phyloP scores from a whole-genome alignment of 2,797 vertebrate genomes.

The Helarctos malayanus region DNA sequence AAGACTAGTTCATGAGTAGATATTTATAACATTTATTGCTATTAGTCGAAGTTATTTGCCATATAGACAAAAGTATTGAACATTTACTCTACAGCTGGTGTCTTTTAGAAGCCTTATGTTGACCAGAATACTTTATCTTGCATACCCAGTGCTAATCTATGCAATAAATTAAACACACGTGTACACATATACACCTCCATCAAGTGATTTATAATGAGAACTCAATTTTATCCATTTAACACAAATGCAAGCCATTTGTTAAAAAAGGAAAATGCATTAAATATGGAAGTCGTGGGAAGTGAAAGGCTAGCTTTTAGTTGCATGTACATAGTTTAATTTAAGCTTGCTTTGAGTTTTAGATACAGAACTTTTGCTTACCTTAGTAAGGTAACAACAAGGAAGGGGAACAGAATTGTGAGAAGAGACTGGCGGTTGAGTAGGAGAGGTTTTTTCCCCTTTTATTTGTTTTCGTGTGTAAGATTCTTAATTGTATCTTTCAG shows the following conservation, averaged over 20 bases:
- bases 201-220: conserved; percentile 43
- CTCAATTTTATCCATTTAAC: neutral
- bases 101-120: neutral
- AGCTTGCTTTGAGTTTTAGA: conserved; percentile 19
- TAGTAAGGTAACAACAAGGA: neutral
- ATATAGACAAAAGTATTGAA: neutral
- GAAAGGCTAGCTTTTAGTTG: neutral
- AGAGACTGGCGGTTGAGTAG: neutral
- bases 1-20: neutral
- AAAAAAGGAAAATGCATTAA: neutral
- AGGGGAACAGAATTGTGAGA: neutral
- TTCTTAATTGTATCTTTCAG: conserved; percentile 22
- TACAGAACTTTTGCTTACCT: neutral
- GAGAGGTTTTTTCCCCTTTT: neutral
- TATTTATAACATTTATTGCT: conserved; percentile 41
- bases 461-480: conserved; percentile 1
- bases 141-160: neutral
- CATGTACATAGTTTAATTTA: neutral
- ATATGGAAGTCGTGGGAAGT: neutral
- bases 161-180: neutral
- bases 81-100: neutral
- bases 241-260: neutral
- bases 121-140: neutral
- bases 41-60: neutral
- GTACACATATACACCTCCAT: neutral